Evolutionary conservation across 2,888 invertebrate species (phyloP).

Genomic region (Aphelenchoides bicaudatus): DNA sequence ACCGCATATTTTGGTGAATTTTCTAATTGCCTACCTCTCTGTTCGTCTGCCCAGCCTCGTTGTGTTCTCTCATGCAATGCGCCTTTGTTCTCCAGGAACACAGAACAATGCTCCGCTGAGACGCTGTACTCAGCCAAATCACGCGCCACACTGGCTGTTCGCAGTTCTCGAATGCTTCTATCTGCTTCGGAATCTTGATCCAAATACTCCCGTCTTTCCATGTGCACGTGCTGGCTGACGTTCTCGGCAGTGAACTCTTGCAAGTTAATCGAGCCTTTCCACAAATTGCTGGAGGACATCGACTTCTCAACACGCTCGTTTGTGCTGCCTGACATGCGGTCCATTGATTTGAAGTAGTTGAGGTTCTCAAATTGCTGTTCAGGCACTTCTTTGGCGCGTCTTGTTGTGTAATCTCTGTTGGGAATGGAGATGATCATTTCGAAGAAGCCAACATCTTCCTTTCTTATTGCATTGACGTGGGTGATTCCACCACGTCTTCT

Average conservation of each 20-base stretch:
- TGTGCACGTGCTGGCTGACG: constrained; percentile 28
- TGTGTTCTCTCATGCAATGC: constrained; percentile 38
- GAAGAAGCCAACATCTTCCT: constrained; percentile 52
- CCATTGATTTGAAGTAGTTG: constrained; percentile 35
- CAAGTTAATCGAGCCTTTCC: constrained; percentile 10
- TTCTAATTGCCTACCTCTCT: constrained; percentile 55
- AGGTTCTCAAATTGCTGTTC: constrained; percentile 31
- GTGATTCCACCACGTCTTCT: constrained; percentile 35
- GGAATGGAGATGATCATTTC: constrained; percentile 54
- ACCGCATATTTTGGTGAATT: too few species aligned
- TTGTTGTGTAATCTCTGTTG: constrained; percentile 18
- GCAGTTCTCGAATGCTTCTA: constrained; percentile 21
- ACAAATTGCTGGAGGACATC: constrained; percentile 1
- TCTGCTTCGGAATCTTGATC: constrained; percentile 17
- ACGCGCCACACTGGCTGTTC: constrained; percentile 27
- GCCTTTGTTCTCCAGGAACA: constrained; percentile 54
- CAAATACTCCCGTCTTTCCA: constrained; percentile 21
- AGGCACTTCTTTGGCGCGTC: constrained; percentile 25
- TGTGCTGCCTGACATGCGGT: constrained; percentile 18
- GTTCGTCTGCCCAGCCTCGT: constrained; percentile 41
- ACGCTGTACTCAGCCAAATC: constrained; percentile 43
- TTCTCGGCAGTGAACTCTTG: constrained; percentile 20
- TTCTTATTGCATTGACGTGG: constrained; percentile 45
- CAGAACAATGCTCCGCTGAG: constrained; percentile 51
- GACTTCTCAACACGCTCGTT: constrained; percentile 16